Percentiles rank a stretch among this genome's conserved stretches.
phyloP scores from a whole-genome alignment of 2,797 vertebrate genomes.

The Melanotaenia pygmaea region DNA sequence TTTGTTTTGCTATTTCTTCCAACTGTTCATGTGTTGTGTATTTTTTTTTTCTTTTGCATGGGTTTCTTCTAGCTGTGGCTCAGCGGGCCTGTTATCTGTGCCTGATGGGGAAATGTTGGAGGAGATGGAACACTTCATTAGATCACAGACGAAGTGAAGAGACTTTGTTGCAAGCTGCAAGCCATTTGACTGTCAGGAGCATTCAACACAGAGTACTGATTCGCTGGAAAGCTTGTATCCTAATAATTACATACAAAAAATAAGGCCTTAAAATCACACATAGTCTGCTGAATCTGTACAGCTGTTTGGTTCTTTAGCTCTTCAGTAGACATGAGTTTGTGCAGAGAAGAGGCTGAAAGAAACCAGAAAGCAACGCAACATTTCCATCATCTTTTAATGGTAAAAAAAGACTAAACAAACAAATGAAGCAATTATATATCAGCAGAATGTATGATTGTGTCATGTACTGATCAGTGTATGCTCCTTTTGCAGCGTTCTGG shows the following conservation, averaged over 20 bases:
- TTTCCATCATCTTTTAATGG: constrained; percentile 79
- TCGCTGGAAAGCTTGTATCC: constrained; percentile 92
- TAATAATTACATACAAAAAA: constrained; percentile 17
- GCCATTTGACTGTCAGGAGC: constrained; percentile 67
- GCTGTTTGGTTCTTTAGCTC: constrained; percentile 67
- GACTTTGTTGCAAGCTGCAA: constrained; percentile 54
- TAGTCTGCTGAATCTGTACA: not conserved
- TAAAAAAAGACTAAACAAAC: constrained; percentile 67
- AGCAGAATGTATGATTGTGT: not conserved
- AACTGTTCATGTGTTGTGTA: not conserved
- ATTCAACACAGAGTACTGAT: constrained; percentile 73
- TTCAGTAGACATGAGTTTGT: constrained; percentile 79
- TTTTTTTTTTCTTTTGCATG: not conserved
- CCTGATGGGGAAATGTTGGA: constrained; percentile 74
- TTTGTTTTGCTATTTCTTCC: not conserved
- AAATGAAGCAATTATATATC: not conserved
- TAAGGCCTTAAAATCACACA: constrained; percentile 2
- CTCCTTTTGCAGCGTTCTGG: constrained; percentile 77
- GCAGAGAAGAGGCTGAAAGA: constrained; percentile 69
- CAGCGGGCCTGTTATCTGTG: constrained; percentile 36
- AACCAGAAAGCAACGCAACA: constrained; percentile 77
- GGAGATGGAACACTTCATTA: constrained; percentile 78
- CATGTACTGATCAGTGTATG: constrained; percentile 3
- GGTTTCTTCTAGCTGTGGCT: constrained; percentile 78
- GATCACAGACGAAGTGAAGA: constrained; percentile 63